Evolutionary conservation across 1,140 invertebrate species (phyloP).

Genomic region (Drosophila tani): DNA sequence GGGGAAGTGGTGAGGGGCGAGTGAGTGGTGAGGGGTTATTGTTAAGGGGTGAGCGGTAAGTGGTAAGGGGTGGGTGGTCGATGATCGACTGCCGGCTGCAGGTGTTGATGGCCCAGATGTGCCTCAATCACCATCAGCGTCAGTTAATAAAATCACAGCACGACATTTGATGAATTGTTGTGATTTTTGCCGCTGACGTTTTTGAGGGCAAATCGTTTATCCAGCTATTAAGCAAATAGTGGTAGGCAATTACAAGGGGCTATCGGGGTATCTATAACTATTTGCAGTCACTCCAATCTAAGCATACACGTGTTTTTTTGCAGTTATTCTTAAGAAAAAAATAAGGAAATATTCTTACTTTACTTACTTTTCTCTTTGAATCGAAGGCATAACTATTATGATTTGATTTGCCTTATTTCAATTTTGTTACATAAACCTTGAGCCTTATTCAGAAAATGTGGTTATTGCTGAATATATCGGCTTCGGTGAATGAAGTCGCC

Average conservation of each 20-base stretch:
- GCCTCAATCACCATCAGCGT: constrained; percentile 79
- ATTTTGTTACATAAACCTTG: no score
- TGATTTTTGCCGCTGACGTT: constrained; percentile 60
- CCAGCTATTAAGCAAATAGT: constrained; percentile 54
- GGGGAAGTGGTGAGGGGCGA: constrained; percentile 2
- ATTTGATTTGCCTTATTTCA: no score
- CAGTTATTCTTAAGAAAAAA: no score
- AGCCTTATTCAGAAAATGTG: no score
- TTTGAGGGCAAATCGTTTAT: constrained; percentile 68
- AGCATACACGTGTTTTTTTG: not conserved
- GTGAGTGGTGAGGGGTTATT: not conserved
- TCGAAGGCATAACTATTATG: no score
- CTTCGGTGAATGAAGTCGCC: no score
- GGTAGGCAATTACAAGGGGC: constrained; percentile 15
- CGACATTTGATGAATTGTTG: constrained; percentile 75
- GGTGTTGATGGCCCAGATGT: constrained; percentile 78
- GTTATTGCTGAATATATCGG: no score
- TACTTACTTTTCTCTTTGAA: no score
- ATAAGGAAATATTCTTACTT: no score
- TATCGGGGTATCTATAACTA: not conserved
- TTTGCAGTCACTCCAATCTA: not conserved
- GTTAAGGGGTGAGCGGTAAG: not conserved
- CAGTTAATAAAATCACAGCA: constrained; percentile 79
- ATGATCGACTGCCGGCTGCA: constrained; percentile 58
- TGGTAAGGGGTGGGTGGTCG: not conserved